Percentiles rank a stretch among this genome's conserved stretches.
These are phyloP conservation scores for Dromius quadrimaculatus DNA, from an alignment of 2,888 invertebrate species.

Conservation along the genomic window DNA sequence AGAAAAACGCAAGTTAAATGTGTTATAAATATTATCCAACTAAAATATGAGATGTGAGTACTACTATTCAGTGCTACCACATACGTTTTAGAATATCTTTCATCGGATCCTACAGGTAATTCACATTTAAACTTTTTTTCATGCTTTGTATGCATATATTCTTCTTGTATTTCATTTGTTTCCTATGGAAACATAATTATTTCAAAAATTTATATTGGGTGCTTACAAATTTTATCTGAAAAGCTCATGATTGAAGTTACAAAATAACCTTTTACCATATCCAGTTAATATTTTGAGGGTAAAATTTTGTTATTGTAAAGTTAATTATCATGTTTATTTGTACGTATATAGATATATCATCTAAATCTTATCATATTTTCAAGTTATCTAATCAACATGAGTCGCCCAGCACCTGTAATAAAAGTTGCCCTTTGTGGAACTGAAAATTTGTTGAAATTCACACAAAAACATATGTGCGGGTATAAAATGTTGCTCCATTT, in stretches of 20 bases:
- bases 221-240: slow-evolving; percentile 5
- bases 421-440: slow-evolving; percentile 22
- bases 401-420: slow-evolving; percentile 32
- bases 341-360: slow-evolving; percentile 13
- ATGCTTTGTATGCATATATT: not conserved
- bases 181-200: not conserved
- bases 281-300: slow-evolving; percentile 9
- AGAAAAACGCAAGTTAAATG: slow-evolving; percentile 42
- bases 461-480: slow-evolving; percentile 16
- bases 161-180: not conserved
- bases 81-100: slow-evolving; percentile 35
- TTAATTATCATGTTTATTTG: slow-evolving; percentile 8
- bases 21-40: slow-evolving; percentile 32
- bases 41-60: slow-evolving; percentile 42
- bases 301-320: slow-evolving; percentile 20
- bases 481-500: slow-evolving; percentile 11
- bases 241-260: slow-evolving; percentile 11
- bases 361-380: slow-evolving; percentile 37
- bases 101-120: slow-evolving; percentile 39
- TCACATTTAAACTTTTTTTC: slow-evolving; percentile 10
- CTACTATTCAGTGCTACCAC: slow-evolving; percentile 41
- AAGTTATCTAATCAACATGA: slow-evolving; percentile 44
- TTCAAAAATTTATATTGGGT: slow-evolving; percentile 1
- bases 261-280: slow-evolving; percentile 23
- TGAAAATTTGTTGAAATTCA: slow-evolving; percentile 26